These are phyloP conservation scores for Chrysolina haemoptera DNA, from an alignment of 2,888 invertebrate species.

Conservation along the genomic window DNA sequence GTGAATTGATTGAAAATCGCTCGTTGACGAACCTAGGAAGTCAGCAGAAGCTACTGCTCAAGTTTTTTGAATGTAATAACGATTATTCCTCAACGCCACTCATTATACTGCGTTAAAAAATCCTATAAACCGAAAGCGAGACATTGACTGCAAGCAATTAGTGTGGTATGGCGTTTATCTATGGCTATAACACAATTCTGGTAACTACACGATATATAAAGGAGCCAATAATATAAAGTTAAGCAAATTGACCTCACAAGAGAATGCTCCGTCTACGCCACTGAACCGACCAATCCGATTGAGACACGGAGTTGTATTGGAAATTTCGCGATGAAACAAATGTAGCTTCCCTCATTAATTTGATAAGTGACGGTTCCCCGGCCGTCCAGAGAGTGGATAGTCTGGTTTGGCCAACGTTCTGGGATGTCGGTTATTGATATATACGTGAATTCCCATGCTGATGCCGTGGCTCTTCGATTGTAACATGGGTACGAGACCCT, in stretches of 20 bases:
- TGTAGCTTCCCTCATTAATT: conserved; percentile 44
- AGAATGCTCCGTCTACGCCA: neutral
- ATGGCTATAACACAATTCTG: too few species aligned
- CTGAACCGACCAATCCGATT: neutral
- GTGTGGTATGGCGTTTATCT: too few species aligned
- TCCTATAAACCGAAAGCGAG: too few species aligned
- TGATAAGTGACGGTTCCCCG: conserved; percentile 41
- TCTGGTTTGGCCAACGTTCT: conserved; percentile 36
- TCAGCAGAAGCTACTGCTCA: too few species aligned
- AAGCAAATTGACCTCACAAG: neutral
- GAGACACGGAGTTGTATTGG: conserved; percentile 21
- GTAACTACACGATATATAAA: too few species aligned
- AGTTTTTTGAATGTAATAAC: too few species aligned
- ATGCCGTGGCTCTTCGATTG: conserved; percentile 42
- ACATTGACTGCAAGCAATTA: too few species aligned
- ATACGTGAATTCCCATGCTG: conserved; percentile 47
- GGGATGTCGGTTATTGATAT: conserved; percentile 47
- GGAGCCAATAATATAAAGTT: too few species aligned
- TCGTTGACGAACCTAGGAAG: too few species aligned
- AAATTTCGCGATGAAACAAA: conserved; percentile 33
- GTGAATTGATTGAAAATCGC: too few species aligned
- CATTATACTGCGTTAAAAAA: too few species aligned
- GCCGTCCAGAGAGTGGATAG: conserved; percentile 41
- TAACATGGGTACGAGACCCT: conserved; percentile 48
- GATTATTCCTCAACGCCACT: too few species aligned